Conservation (phyloP, 1,140 invertebrate species). For the Scaptomyza montana region DNA sequence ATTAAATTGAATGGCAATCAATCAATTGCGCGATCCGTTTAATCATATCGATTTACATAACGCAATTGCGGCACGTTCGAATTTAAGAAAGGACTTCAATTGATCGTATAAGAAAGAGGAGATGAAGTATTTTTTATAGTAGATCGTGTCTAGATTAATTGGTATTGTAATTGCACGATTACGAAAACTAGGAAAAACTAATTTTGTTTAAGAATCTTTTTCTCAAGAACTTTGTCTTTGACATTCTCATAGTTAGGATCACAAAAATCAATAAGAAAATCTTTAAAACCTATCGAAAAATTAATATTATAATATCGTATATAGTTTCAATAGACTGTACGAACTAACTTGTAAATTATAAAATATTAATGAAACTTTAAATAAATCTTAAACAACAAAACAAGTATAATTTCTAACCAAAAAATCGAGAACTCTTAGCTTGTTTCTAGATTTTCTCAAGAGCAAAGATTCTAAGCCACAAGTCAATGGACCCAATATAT, state of each 20-base stretch:
- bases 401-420: too few species aligned
- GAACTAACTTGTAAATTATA: too few species aligned
- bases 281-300: too few species aligned
- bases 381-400: too few species aligned
- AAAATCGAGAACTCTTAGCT: too few species aligned
- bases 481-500: constrained; percentile 63
- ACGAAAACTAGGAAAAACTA: constrained; percentile 2
- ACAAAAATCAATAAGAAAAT: too few species aligned
- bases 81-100: constrained; percentile 21
- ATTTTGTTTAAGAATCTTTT: background rate
- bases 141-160: constrained; percentile 14
- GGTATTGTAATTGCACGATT: background rate
- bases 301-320: too few species aligned
- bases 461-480: too few species aligned
- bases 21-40: constrained; percentile 57
- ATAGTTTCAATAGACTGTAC: too few species aligned
- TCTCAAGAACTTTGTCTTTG: background rate
- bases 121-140: background rate
- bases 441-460: too few species aligned
- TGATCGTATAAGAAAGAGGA: background rate
- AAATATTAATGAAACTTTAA: too few species aligned
- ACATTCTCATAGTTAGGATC: too few species aligned
- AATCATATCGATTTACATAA: constrained; percentile 73
- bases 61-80: constrained; percentile 58
- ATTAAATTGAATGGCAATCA: constrained; percentile 64